Percentiles rank a stretch among this genome's conserved stretches.
phyloP scores from a whole-genome alignment of 92 coral and sea anemone genomes.

The Muricea muricata region DNA sequence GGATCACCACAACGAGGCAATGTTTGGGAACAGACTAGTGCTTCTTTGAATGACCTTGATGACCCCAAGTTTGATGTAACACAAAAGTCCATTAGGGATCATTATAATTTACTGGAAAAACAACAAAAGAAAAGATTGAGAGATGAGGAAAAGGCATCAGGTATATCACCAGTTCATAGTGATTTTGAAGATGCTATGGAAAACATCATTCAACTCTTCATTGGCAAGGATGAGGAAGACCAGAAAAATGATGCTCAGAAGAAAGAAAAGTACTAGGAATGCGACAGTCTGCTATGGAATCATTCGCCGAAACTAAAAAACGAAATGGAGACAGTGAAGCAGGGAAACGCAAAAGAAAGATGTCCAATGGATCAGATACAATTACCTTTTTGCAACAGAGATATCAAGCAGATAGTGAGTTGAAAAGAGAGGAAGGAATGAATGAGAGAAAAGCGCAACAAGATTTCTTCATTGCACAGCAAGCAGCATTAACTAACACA shows the following conservation, averaged over 20 bases:
- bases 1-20: slow-evolving; percentile 52
- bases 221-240: slow-evolving; percentile 45
- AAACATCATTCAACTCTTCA: slow-evolving; percentile 53
- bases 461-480: slow-evolving; percentile 36
- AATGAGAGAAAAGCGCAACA: slow-evolving; percentile 36
- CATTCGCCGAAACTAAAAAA: slow-evolving; percentile 47
- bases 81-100: slow-evolving; percentile 54
- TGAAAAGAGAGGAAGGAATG: slow-evolving; percentile 49
- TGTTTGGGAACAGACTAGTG: slow-evolving; percentile 57
- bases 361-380: slow-evolving; percentile 32
- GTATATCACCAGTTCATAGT: slow-evolving; percentile 49
- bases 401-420: slow-evolving; percentile 37
- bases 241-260: slow-evolving; percentile 33
- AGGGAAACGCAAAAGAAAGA: slow-evolving; percentile 23
- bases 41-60: slow-evolving; percentile 43
- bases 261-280: slow-evolving; percentile 53
- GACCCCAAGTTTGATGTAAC: slow-evolving; percentile 42
- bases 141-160: slow-evolving; percentile 58
- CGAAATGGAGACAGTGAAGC: slow-evolving; percentile 30
- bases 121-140: slow-evolving; percentile 33
- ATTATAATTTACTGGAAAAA: slow-evolving; percentile 41
- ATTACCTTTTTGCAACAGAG: slow-evolving; percentile 50
- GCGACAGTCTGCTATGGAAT: slow-evolving; percentile 53
- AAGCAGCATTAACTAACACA: slow-evolving; percentile 41
- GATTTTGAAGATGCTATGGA: slow-evolving; percentile 31